Conservation (phyloP, 2,797 vertebrate species). For the Luscinia megarhynchos region DNA sequence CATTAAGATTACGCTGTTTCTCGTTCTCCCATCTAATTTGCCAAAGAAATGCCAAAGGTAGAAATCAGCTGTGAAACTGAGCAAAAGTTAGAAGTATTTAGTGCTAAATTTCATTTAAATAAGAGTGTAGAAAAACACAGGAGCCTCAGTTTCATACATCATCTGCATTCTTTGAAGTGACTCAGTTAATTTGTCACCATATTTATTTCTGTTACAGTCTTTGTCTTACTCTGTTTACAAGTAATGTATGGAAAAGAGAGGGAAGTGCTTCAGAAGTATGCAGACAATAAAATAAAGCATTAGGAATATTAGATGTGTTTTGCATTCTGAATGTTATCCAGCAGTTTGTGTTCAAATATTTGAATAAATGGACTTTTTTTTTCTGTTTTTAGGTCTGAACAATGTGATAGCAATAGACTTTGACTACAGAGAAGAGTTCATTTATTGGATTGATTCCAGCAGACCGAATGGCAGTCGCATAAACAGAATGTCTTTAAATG, state of each 20-base stretch:
- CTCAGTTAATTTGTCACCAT: not conserved
- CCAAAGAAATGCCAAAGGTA: not conserved
- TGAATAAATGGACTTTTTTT: not conserved
- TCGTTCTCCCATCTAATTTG: not conserved
- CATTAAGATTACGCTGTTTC: not conserved
- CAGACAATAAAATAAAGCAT: not conserved
- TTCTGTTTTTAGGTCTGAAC: constrained; percentile 86
- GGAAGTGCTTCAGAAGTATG: not conserved
- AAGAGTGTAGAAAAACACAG: not conserved
- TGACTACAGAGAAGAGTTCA: constrained; percentile 97
- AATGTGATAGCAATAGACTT: constrained; percentile 98
- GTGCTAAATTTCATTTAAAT: not conserved
- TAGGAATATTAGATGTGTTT: not conserved
- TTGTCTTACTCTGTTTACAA: not conserved
- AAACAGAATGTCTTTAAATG: constrained; percentile 96
- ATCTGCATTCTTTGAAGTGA: not conserved
- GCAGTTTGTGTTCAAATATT: not conserved
- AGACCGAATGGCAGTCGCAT: constrained; percentile 95
- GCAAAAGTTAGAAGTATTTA: not conserved
- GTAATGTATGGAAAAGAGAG: not conserved
- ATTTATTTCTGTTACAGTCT: not conserved
- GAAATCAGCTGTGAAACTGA: not conserved
- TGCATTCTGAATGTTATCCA: not conserved
- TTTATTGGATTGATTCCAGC: constrained; percentile 99
- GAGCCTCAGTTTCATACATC: not conserved